Percentiles rank a stretch among this genome's conserved stretches.
These are phyloP conservation scores for Dorcus parallelipipedus DNA, from an alignment of 2,888 invertebrate genomes.

Conservation along the genomic window DNA sequence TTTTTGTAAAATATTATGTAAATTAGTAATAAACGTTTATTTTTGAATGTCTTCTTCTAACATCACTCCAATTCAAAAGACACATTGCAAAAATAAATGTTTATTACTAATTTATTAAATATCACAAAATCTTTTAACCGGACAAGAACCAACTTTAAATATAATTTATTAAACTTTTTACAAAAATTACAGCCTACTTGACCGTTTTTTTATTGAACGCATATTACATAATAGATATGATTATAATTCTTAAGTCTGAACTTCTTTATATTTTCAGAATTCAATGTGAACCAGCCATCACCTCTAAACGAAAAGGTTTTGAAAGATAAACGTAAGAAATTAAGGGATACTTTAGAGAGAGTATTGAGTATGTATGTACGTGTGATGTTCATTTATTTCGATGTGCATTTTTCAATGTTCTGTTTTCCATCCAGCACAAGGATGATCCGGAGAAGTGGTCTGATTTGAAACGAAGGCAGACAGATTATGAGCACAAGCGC, in stretches of 20 bases:
- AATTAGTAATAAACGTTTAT: too few species aligned
- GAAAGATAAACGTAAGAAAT: constrained; percentile 92
- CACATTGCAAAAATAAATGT: too few species aligned
- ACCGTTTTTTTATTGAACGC: too few species aligned
- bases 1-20: too few species aligned
- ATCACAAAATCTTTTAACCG: too few species aligned
- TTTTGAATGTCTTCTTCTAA: too few species aligned
- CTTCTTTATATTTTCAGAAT: constrained; percentile 62
- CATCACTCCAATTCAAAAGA: too few species aligned
- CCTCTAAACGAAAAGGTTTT: constrained; percentile 94
- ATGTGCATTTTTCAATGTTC: neutral
- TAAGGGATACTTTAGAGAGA: constrained; percentile 91
- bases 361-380: constrained; percentile 94
- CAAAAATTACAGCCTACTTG: too few species aligned
- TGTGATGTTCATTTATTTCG: constrained; percentile 40
- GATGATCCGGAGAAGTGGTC: constrained; percentile 94
- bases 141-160: too few species aligned
- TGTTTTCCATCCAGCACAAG: constrained; percentile 66
- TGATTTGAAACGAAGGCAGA: constrained; percentile 85
- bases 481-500: constrained; percentile 88
- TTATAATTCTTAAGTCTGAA: neutral
- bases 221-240: constrained; percentile 7
- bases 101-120: too few species aligned
- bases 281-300: constrained; percentile 90
- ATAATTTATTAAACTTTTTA: too few species aligned